Evolutionary conservation across 2,888 invertebrate genomes (phyloP), one percentile per base, ranked within the genome.

Genomic region (Lycaena phlaeas): DNA sequence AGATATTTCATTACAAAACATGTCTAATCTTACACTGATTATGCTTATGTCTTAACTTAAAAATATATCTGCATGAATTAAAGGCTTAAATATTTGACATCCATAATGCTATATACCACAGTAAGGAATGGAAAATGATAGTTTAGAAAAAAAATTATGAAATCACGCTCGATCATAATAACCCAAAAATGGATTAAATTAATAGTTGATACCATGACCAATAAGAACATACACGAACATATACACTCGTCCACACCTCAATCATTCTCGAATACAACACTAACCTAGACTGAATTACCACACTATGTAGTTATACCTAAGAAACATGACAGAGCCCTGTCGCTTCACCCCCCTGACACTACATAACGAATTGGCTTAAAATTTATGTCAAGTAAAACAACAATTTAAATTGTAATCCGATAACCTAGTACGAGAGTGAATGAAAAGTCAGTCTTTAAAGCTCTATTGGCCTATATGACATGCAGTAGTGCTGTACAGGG

Each of bases 1-100:
- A 60, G 58, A 61, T 64, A 68, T 57, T 63, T 25, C 53, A 52
- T 61, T 67, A 67, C 64, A 64, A 64, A 68, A 64, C 51, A 70
- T 68, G 71, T 66, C 64, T 68, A 63, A 65, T 56, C 56, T 65
- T 71, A 75, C 77, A 78, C 71, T 68, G 76, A 76, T 77, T 75
- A 76, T 66, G 70, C 78, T 79, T 77, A 77, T 56, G 67, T 69
- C 68, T 70, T 76, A 81, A 78, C 79, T 82, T 78, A 82, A 77
- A 72, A 76, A 71, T 75, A 77, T 64, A 63, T 70, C 66, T 59
- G 70, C 57, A 54, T 64, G 68, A 68, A 70, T 70, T 68, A 55
- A 64, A 61, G 64, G 61, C 71, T 72, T 68, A 73, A 65, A 71
- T 66, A 72, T 71, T 70, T 68, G 72, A 74, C 71, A 68, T 77